Evolutionary conservation across 2,888 invertebrate species (phyloP), one percentile per base, ranked within the genome.

Genomic region (Watsonalla cultraria): DNA sequence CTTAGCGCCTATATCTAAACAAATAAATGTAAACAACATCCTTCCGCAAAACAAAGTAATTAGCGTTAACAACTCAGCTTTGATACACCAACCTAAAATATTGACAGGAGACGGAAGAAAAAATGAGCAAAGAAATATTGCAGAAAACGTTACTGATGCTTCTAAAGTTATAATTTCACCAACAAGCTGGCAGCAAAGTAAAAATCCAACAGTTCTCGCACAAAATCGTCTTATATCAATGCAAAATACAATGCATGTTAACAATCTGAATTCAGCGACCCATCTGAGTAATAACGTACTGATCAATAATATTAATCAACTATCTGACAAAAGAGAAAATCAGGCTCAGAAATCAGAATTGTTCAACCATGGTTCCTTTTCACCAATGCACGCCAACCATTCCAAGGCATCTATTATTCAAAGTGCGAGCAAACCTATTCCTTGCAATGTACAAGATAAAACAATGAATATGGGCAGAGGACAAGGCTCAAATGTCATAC

Each of bases 1-100:
- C 34, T 79, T 93, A 65, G 80, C 92, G 11, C 90, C 91, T 35
- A 92, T 92, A 64, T 84, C 93, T 6, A 93, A 93, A 77, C 92
- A 92, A 58, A 70, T 92, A 45, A 92, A 86, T 73, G 74, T 90
- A 0, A 90, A 86, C 54, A 92, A 90, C 55, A 76, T 87, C 45
- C 71, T 83, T 52, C 85, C 82, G 53, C 87, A 85, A 68, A 84
- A 78, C 63, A 90, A 88, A 72, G 66, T 64, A 34, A 74, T 79
- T 7, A 68, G 64, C 46, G 73, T 78, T 5, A 75, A 72, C 52
- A 75, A 70, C 58, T 65, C 82, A 33, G 61, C 82, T 9, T 61
- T 84, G 7, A 64, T 82, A 45, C 77, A 84, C 54, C 85, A 86
- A 57, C 85, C 90, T 50, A 89, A 92, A 70, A 76, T 86, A 57